A percentile compares a stretch with the other conserved stretches of the same genome.
Evolutionary conservation across 2,113 vertebrate species (phyloP).

Genomic region (Seriola quinqueradiata): DNA sequence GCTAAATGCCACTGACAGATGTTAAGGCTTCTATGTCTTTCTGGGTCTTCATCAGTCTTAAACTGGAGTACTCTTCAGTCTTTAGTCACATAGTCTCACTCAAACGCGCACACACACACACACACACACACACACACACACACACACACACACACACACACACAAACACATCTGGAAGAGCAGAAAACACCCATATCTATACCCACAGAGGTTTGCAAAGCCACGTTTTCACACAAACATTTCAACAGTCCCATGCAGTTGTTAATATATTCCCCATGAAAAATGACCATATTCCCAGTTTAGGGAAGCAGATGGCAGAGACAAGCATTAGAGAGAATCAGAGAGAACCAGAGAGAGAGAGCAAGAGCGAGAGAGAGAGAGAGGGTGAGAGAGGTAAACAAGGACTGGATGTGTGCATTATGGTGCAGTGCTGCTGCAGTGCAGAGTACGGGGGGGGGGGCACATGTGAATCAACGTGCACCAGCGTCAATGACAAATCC

Average conservation of each 20-base stretch:
- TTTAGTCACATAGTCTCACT: too few relatives aligned
- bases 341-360: not conserved
- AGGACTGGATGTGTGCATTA: slow-evolving; percentile 53
- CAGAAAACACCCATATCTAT: not conserved
- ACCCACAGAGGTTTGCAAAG: not conserved
- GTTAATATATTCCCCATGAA: slow-evolving; percentile 28
- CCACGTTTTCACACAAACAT: not conserved
- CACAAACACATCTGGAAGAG: not conserved
- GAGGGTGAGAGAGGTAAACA: slow-evolving; percentile 12
- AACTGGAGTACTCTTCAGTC: not conserved
- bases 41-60: slow-evolving; percentile 10
- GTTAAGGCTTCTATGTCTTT: slow-evolving; percentile 12
- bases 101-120: too few relatives aligned
- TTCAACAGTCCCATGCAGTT: slow-evolving; percentile 4
- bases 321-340: slow-evolving; percentile 27
- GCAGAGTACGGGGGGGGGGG: slow-evolving; percentile 55
- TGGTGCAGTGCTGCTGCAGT: slow-evolving; percentile 78
- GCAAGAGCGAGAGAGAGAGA: not conserved
- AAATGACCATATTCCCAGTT: slow-evolving; percentile 49
- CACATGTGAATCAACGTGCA: slow-evolving; percentile 78
- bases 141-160: not conserved
- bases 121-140: not conserved
- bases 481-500: slow-evolving; percentile 70
- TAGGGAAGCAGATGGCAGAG: slow-evolving; percentile 63
- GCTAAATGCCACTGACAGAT: slow-evolving; percentile 11